A percentile compares a stretch with the other conserved stretches of the same genome.
Conservation (phyloP, 2,113 vertebrate species). For the Porphyrio hochstetteri region DNA sequence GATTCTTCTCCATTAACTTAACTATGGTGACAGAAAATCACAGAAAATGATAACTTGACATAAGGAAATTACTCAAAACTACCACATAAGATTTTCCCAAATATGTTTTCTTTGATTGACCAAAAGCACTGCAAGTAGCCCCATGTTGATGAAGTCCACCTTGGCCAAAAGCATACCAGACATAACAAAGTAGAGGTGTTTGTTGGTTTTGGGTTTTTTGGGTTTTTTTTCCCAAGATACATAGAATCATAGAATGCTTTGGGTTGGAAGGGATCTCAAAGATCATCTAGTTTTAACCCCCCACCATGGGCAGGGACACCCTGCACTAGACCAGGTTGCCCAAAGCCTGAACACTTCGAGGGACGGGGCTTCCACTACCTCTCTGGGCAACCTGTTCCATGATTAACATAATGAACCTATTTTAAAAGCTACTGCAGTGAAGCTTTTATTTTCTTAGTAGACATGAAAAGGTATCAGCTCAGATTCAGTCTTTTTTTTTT, state of each 20-base stretch:
- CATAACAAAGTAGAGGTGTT: neutral
- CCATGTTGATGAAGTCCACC: neutral
- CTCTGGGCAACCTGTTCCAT: too few species aligned
- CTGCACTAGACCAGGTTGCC: too few species aligned
- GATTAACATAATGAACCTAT: neutral
- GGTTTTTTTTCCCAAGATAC: neutral
- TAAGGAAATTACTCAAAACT: neutral
- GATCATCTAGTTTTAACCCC: too few species aligned
- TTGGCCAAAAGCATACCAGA: neutral
- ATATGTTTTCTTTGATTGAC: neutral
- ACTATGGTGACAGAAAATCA: neutral
- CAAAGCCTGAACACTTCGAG: too few species aligned
- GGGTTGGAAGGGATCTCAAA: too few species aligned
- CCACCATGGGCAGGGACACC: too few species aligned
- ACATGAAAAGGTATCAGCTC: neutral
- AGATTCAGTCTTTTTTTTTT: neutral
- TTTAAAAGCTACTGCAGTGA: neutral
- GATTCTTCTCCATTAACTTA: neutral
- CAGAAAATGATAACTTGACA: neutral
- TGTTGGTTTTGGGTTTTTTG: too few species aligned
- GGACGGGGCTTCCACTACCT: too few species aligned
- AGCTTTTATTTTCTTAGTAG: neutral
- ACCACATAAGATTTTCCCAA: neutral
- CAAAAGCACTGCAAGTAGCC: neutral
- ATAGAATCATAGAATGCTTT: too few species aligned